Evolutionary conservation across 2,888 invertebrate species (phyloP), one percentile per base, ranked within the genome.

Genomic region (Apamea crenata): DNA sequence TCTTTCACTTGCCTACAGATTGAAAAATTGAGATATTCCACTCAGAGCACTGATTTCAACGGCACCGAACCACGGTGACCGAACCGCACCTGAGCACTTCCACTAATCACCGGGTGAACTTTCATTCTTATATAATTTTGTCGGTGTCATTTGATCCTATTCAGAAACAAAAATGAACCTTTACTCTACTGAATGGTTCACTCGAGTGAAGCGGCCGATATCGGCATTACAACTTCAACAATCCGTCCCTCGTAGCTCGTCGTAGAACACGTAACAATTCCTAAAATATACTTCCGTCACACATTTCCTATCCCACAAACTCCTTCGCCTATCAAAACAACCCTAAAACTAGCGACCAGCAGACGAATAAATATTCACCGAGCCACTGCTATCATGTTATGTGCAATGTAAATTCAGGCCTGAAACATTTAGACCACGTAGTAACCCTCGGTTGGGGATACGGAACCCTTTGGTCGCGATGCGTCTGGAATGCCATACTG

Each of bases 401-500:
- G 75, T 81, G 91, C 92, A 81, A 94, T 95, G 94, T 95, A 94
- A 94, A 95, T 95, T 93, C 91, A 90, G 89, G 86, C 74, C 90
- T 95, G 95, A 96, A 96, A 96, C 95, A 96, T 96, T 96, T 95
- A 95, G 93, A 93, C 94, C 95, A 94, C 95, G 95, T 95, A 92
- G 87, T 70, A 91, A 91, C 94, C 94, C 91, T 91, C 87, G 91
- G 91, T 90, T 72, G 85, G 91, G 92, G 91, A 81, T 78, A 81
- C 75, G 61, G 76, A 85, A 89, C 89, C 89, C 87, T 89, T 89
- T 88, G 73, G 79, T 77, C 21, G 77, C 85, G 86, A 90, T 90
- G 88, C 84, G 88, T 84, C 81, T 80, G 73, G 90, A 90, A 90
- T 91, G 83, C 82, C 82, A 87, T 90, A 84, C 89, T 77, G 44